Evolutionary conservation across 2,888 invertebrate genomes (phyloP), one percentile per base, ranked within the genome.

Genomic region (Tridacna gigas): DNA sequence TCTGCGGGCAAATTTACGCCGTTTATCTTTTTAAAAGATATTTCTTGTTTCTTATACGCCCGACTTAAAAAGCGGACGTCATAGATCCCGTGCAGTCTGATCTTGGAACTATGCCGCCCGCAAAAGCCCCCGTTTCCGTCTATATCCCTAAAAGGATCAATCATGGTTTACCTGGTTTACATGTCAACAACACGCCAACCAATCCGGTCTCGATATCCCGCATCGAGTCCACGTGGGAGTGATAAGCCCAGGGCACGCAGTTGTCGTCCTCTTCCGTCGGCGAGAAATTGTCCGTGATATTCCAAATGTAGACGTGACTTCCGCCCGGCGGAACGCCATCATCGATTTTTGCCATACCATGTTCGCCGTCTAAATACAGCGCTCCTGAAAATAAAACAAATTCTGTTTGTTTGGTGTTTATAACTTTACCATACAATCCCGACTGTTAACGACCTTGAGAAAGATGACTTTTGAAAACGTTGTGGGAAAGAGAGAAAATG

Each of bases 181-280:
- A 91, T 0, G 88, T 85, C 18, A 91, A 71, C 15, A 91, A 71
- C 5, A 86, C 66, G 13, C 92, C 92, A 0, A 91, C 86, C n/a
- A 91, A 79, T 0, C 92, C 92, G 0, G 91, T 73, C 73, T 89
- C 87, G 0, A 89, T 88, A 26, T 92, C 92, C n/a, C 61, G 71
- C 74, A 88, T 82, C 75, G 90, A 85, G 56, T 82, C 85, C 4
- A 86, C 86, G 60, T 92, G 92, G 4, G 91, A 90, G 74, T 91
- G 91, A 71, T 91, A 92, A 7, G 86, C 88, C 89, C 89, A 90
- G 4, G 90, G 86, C 47, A 91, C 83, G 78, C 92, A 92, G 37
- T 83, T 80, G 48, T 86, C 86, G 78, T 92, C 92, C 56, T 82
- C 87, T 1, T 82, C 78, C 0, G 89, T 80, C 0, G 91, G 92